A percentile compares a stretch with the other conserved stretches of the same genome.
These are phyloP conservation scores for Carlito syrichta DNA, from an alignment of 2,113 vertebrate genomes.

Conservation along the genomic window DNA sequence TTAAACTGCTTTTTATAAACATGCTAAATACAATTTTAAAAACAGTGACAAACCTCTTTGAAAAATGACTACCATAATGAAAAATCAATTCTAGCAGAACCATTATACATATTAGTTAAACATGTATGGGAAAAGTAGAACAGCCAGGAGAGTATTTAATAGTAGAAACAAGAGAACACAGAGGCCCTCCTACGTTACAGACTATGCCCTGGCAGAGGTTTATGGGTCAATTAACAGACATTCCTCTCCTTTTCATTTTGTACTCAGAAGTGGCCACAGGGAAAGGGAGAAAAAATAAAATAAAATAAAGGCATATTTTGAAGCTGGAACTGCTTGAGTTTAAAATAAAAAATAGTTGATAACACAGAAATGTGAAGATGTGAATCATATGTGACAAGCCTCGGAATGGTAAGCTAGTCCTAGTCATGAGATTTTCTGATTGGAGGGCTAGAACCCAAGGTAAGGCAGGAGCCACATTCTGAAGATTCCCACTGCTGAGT, in stretches of 20 bases:
- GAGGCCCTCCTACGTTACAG: neutral
- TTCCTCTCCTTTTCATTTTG: neutral
- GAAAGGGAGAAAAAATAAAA: neutral
- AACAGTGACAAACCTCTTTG: neutral
- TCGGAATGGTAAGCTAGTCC: neutral
- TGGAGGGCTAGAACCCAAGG: neutral
- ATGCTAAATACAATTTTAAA: neutral
- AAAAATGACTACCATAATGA: constrained; percentile 28
- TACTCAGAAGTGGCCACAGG: neutral
- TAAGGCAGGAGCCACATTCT: neutral
- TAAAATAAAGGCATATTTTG: neutral
- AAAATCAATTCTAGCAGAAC: constrained; percentile 7
- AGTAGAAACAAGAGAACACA: neutral
- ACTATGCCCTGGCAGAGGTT: neutral
- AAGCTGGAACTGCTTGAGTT: neutral
- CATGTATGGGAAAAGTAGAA: neutral
- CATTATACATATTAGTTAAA: neutral
- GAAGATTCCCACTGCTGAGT: neutral
- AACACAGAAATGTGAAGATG: neutral
- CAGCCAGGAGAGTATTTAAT: neutral
- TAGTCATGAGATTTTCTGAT: neutral
- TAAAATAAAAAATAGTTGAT: neutral
- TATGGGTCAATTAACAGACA: neutral
- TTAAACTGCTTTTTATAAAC: neutral
- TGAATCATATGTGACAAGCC: neutral